phyloP scores from a whole-genome alignment of 2,888 invertebrate species.

The Chrysotoxum bicinctum region DNA sequence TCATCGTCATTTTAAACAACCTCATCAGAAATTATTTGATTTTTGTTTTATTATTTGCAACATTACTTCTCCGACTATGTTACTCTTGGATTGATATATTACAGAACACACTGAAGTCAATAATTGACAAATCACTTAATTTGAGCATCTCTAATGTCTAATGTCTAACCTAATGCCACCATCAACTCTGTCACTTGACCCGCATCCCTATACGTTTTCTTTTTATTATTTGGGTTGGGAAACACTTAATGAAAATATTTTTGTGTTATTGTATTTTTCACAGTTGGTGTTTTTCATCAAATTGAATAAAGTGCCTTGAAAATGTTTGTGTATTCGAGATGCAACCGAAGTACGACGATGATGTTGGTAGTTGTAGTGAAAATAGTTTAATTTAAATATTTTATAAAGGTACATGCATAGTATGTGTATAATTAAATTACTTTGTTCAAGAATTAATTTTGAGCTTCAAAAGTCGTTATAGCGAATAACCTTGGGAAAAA shows the following conservation, averaged over 20 bases:
- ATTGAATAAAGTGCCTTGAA: not conserved
- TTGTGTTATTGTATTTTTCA: not conserved
- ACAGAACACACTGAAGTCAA: not conserved
- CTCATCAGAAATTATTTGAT: too few relatives aligned
- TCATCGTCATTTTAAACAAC: too few relatives aligned
- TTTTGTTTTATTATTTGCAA: not conserved
- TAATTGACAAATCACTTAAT: constrained; percentile 48
- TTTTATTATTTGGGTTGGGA: constrained; percentile 14
- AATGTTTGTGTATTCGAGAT: not conserved
- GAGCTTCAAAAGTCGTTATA: not conserved
- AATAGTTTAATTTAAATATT: constrained; percentile 32
- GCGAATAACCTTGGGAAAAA: too few relatives aligned
- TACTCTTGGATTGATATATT: not conserved
- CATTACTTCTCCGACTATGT: not conserved
- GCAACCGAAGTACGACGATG: not conserved
- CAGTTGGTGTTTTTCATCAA: not conserved
- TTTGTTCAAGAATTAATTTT: constrained; percentile 27
- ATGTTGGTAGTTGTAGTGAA: constrained; percentile 4
- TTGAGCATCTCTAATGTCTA: constrained; percentile 12
- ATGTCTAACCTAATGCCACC: constrained; percentile 9
- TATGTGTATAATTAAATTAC: not conserved
- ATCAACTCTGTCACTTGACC: constrained; percentile 34
- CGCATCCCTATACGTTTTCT: constrained; percentile 8
- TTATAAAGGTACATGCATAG: too few relatives aligned
- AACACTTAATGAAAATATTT: not conserved